Evolutionary conservation across 2,888 invertebrate species (phyloP), one percentile per base, ranked within the genome.

Genomic region (Chalcis sispes): DNA sequence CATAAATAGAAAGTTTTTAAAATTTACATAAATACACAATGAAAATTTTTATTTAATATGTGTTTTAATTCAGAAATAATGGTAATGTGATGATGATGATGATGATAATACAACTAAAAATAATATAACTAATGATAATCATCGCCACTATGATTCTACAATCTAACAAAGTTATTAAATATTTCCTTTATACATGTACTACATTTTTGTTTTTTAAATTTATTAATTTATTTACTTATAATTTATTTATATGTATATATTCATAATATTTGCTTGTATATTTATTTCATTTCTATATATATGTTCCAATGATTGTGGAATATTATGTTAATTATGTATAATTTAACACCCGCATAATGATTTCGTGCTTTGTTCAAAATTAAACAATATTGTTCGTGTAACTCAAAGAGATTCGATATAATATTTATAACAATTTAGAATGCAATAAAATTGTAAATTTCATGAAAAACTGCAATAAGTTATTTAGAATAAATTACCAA

Each of bases 161-260:
- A 58, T 61, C 76, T 78, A 78, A 75, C 65, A 77, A 75, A 78
- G 67, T 78, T 76, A 76, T 73, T 74, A 79, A 75, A 79, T 79
- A 79, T 74, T 74, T 79, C 72, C 77, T 79, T 79, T 77, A 77
- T 79, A 79, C 79, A 79, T 70, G 74, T 79, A 77, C 72, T 79
- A 79, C 69, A 74, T 61, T 61, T 73, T 66, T 67, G 52, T 52
- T 78, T 70, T n/a, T 75, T 71, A 67, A 74, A 71, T 73, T 78
- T 54, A 78, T 78, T 71, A 72, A 78, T 74, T 78, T 73, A 73
- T 73, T 76, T 66, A 65, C 72, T 78, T 77, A 78, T 76, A 75
- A 75, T 73, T 75, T 72, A 75, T 69, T 54, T 67, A 71, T 77
- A 73, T 73, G 64, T 64, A 72, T 77, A 75, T 67, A 61, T 75